Percentiles rank a stretch among this genome's conserved stretches.
These are phyloP conservation scores for Monoplex corrugatus DNA, from an alignment of 2,888 invertebrate genomes.

Conservation along the genomic window DNA sequence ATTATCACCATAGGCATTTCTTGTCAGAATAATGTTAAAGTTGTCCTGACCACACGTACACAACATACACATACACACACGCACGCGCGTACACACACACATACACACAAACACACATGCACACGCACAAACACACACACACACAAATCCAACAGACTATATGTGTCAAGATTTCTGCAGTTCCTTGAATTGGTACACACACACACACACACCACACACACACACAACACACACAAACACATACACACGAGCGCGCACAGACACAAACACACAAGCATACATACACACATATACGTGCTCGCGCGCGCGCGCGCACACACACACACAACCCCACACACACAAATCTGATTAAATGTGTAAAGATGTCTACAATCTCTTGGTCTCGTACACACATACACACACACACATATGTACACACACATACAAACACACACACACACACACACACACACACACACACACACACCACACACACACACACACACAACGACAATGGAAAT, in stretches of 20 bases:
- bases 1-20: no score
- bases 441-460: constrained; percentile 69
- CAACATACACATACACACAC: no score
- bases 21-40: no score
- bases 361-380: no score
- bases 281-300: background rate
- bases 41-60: no score
- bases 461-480: background rate
- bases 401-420: background rate
- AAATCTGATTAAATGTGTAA: no score
- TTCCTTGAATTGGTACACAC: no score
- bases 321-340: background rate
- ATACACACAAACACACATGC: background rate
- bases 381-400: background rate
- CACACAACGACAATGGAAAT: background rate
- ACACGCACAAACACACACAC: background rate
- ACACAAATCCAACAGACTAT: background rate
- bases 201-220: no score
- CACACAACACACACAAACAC: no score
- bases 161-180: no score
- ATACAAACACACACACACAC: background rate
- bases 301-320: background rate
- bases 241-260: background rate
- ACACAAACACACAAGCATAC: background rate
- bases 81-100: background rate